Base-by-base conservation (phyloP, 1,140 invertebrate species). In the Caenorhabditis briggsae region DNA sequence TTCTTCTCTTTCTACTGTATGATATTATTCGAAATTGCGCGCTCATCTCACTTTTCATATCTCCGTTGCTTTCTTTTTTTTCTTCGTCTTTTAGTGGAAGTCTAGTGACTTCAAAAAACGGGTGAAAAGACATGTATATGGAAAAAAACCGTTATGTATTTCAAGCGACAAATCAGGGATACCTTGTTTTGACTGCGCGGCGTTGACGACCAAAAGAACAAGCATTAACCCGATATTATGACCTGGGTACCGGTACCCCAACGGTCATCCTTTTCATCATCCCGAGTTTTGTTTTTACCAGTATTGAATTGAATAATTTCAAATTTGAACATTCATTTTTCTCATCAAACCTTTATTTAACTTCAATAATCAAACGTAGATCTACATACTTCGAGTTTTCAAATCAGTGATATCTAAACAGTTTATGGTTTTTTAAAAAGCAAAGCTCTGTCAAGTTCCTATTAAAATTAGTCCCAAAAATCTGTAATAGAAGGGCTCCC, bases 191-290 rank as follows among this genome's bases (percentile, higher is more conserved):
- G 70, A 50, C 46, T 78, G 70, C 46, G 70, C 70, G 16, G 46
- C 70, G 46, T 53, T 50, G 70, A 78, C 46, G 43, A n/a, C 41
- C n/a, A n/a, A 78, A 41, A 53, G 70, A 78, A 78, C 70, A 78
- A 50, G 70, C 70, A 78, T 78, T 78, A 78, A 78, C 70, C 70
- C 70, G 70, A 78, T 46, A 78, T 78, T 78, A 78, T 78, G 46
- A 50, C 43, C 70, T 78, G 70, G 56, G 70, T 78, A 78, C 70
- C 70, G 70, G 70, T 48, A 48, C 46, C 61, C 70, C 12, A 48
- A 48, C 70, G 18, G 46, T 78, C 70, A 50, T 46, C 12, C 70
- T 50, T 43, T 11, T 78, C 70, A 50, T 53, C 46, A 50, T 50
- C n/a, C 18, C 23, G 16, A 20, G 6, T 64, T 11, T 5, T 59